Conservation (phyloP, 92 coral and sea anemone genomes). For the Porites divaricata region DNA sequence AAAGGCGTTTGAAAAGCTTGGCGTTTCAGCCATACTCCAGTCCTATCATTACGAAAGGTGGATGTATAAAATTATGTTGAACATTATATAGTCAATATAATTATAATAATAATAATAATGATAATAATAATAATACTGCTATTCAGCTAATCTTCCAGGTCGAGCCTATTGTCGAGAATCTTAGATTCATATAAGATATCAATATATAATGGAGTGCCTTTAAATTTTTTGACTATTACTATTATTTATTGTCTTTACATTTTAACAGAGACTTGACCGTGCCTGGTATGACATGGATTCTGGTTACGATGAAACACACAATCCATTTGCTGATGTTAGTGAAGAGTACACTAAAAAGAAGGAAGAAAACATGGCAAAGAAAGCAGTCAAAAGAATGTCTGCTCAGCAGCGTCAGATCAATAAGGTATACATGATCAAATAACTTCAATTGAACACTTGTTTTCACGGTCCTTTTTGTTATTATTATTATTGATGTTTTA, state of each 20-base stretch:
- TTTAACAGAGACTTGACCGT: slow-evolving; percentile 85
- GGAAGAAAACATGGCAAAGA: slow-evolving; percentile 89
- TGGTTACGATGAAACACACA: slow-evolving; percentile 98
- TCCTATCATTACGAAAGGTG: not conserved
- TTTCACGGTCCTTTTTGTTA: too few relatives aligned
- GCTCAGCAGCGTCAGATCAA: slow-evolving; percentile 97
- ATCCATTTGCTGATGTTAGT: slow-evolving; percentile 98
- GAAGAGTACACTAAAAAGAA: slow-evolving; percentile 93
- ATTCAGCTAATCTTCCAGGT: too few relatives aligned
- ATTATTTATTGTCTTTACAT: not conserved
- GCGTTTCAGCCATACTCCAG: not conserved
- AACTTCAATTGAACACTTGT: not conserved
- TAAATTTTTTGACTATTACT: too few relatives aligned
- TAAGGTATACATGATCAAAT: slow-evolving; percentile 62
- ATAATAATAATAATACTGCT: too few relatives aligned
- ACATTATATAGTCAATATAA: too few relatives aligned
- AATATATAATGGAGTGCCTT: too few relatives aligned
- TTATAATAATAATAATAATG: too few relatives aligned
- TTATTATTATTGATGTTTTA: too few relatives aligned
- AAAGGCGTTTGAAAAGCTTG: not conserved
- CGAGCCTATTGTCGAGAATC: too few relatives aligned
- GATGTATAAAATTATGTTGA: not conserved
- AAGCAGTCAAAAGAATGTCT: slow-evolving; percentile 90
- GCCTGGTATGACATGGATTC: slow-evolving; percentile 99
- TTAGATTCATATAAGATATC: too few relatives aligned